Evolutionary conservation across 1,140 invertebrate genomes (phyloP).

Genomic region (Monomorium pharaonis): DNA sequence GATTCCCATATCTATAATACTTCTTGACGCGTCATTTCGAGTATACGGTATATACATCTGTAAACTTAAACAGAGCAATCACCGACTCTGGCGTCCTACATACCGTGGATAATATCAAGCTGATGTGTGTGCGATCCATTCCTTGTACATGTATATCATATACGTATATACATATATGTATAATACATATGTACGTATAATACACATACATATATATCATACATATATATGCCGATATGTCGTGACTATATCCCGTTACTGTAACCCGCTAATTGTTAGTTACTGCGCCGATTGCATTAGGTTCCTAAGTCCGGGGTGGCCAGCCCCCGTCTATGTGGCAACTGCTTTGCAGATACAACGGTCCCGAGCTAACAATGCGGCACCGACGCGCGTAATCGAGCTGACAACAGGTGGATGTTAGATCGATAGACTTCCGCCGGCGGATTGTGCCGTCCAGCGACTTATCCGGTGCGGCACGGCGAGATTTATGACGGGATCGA

Average conservation of each 20-base stretch:
- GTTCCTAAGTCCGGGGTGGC: slow-evolving; percentile 67
- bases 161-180: slow-evolving; percentile 3
- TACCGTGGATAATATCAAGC: slow-evolving; percentile 27
- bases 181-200: not conserved
- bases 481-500: slow-evolving; percentile 50
- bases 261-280: slow-evolving; percentile 76
- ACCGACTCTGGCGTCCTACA: slow-evolving; percentile 13
- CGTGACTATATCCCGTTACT: slow-evolving; percentile 58
- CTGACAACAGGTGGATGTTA: slow-evolving; percentile 68
- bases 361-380: slow-evolving; percentile 52
- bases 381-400: slow-evolving; percentile 40
- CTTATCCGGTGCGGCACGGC: slow-evolving; percentile 1
- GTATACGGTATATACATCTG: not conserved
- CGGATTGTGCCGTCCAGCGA: slow-evolving; percentile 45
- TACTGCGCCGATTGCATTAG: slow-evolving; percentile 73
- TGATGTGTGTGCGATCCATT: not conserved
- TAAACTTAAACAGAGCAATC: not conserved
- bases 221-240: slow-evolving; percentile 6
- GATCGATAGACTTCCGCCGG: slow-evolving; percentile 56
- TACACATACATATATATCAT: not conserved
- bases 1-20: not conserved
- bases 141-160: not conserved
- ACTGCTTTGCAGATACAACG: slow-evolving; percentile 28
- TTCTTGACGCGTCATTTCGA: not conserved
- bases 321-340: slow-evolving; percentile 14